These are phyloP conservation scores for Agrenia bidenticulata DNA, from an alignment of 2,888 invertebrate species.

Conservation along the genomic window DNA sequence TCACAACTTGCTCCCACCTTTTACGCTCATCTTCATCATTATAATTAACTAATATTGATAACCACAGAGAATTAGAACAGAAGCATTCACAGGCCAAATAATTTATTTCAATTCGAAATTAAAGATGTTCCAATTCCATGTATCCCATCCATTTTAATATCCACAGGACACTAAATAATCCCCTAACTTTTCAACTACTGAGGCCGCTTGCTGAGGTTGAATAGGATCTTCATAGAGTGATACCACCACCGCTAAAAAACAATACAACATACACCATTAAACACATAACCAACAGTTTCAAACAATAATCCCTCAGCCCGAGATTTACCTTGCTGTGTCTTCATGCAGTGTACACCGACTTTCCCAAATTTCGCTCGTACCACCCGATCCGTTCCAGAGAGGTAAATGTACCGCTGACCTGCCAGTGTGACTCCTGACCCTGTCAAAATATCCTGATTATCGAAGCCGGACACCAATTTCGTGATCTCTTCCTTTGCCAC, in stretches of 20 bases:
- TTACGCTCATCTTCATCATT: too few species aligned
- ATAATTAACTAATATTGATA: too few species aligned
- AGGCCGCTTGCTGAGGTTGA: conserved; percentile 94
- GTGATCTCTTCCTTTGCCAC: conserved; percentile 88
- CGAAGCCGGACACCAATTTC: conserved; percentile 86
- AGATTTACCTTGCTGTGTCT: conserved; percentile 80
- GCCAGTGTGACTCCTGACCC: conserved; percentile 89
- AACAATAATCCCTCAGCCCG: neutral
- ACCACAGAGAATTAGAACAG: too few species aligned
- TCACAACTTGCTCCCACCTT: too few species aligned
- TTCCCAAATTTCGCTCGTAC: conserved; percentile 91
- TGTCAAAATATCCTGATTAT: conserved; percentile 83
- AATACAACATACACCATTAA: conserved; percentile 53
- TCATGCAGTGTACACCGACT: conserved; percentile 94
- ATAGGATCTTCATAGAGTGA: conserved; percentile 94
- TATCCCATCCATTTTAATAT: conserved; percentile 67
- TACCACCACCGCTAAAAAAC: conserved; percentile 84
- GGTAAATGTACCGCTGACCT: conserved; percentile 90
- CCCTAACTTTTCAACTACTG: conserved; percentile 95
- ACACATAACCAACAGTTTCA: neutral
- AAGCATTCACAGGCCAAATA: too few species aligned
- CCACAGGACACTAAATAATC: conserved; percentile 95
- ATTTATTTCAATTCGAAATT: too few species aligned
- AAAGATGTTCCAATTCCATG: too few species aligned
- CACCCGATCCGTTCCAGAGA: conserved; percentile 90